Conservation (phyloP, 2,797 vertebrate species). For the Hafferia zeledoni region DNA sequence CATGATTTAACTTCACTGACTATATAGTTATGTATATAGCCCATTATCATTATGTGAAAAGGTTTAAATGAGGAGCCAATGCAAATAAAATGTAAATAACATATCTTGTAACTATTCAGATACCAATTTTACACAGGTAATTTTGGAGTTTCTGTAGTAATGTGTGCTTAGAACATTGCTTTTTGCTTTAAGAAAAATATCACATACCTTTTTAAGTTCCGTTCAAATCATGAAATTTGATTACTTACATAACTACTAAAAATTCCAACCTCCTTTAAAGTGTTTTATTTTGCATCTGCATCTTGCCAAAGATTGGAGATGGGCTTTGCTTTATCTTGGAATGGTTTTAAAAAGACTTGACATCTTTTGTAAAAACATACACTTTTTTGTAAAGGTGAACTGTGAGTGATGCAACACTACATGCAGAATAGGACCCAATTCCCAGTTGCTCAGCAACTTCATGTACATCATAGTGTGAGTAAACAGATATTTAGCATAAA, state of each 20-base stretch:
- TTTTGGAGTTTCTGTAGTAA: neutral
- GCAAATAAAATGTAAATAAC: neutral
- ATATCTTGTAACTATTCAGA: neutral
- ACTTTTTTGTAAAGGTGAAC: neutral
- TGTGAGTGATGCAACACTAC: neutral
- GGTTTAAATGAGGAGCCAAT: neutral
- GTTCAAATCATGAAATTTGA: constrained; percentile 13
- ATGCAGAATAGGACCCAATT: neutral
- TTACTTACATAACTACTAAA: neutral
- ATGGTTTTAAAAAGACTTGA: neutral
- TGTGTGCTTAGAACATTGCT: neutral
- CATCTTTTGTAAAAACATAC: neutral
- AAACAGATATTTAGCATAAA: neutral
- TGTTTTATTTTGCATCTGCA: neutral
- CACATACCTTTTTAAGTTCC: constrained; percentile 9
- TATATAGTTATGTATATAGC: neutral
- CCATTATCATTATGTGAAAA: neutral
- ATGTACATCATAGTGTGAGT: neutral
- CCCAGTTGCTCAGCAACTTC: neutral
- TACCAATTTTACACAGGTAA: neutral
- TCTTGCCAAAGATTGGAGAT: neutral
- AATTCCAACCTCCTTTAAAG: neutral
- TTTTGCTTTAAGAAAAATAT: neutral
- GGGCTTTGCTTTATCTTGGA: neutral
- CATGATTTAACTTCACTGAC: neutral